phyloP scores from a whole-genome alignment of 2,113 vertebrate species.

The Meleagris gallopavo region DNA sequence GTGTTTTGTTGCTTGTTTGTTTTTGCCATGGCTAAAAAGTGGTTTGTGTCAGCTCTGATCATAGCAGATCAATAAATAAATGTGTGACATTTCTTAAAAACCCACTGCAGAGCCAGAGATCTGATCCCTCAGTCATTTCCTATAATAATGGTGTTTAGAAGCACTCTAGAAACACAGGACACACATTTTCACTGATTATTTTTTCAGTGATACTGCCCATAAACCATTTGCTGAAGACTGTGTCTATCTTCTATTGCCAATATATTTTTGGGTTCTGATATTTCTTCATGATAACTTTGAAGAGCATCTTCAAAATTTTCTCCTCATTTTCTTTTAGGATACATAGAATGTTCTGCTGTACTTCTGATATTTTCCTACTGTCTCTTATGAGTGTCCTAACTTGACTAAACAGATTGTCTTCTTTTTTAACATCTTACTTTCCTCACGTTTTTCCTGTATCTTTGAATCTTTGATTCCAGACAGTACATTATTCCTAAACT shows the following conservation, averaged over 20 bases:
- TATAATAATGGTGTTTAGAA: rapidly evolving
- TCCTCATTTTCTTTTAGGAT: background rate
- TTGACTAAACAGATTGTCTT: background rate
- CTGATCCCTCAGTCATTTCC: background rate
- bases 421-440: background rate
- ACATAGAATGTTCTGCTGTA: background rate
- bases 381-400: background rate
- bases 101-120: background rate
- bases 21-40: background rate
- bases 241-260: background rate
- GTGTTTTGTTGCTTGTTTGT: background rate
- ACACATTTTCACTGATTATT: background rate
- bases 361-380: background rate
- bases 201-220: background rate
- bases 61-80: background rate
- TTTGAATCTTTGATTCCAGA: background rate
- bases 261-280: background rate
- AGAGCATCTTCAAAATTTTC: background rate
- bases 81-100: background rate
- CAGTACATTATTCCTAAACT: background rate
- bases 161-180: background rate
- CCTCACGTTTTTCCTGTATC: background rate
- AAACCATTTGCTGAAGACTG: background rate
- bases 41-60: background rate
- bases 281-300: background rate